Conservation (phyloP, 2,113 vertebrate species). For the Lycaon pictus region DNA sequence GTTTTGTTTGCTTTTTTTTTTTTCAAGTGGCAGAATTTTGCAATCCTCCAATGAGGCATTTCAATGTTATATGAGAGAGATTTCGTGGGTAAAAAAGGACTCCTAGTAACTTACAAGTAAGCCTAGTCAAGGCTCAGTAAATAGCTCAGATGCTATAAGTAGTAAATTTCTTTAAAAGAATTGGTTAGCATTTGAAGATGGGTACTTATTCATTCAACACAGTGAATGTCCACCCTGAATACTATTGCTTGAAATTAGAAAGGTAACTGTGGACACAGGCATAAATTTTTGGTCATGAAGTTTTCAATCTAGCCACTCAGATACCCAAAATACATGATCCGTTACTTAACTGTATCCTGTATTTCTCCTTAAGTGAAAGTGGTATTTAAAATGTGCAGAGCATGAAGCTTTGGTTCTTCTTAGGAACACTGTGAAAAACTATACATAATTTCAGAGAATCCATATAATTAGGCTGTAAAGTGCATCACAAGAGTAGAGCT, state of each 20-base stretch:
- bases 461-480: neutral
- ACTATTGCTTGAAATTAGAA: neutral
- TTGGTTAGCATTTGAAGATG: neutral
- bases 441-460: neutral
- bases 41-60: neutral
- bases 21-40: neutral
- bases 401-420: neutral
- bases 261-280: neutral
- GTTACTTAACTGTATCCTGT: neutral
- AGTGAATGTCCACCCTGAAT: neutral
- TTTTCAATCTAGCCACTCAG: constrained; percentile 14
- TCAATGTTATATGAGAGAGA: neutral
- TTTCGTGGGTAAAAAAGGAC: neutral
- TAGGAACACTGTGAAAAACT: neutral
- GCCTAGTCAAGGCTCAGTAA: neutral
- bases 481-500: neutral
- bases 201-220: neutral
- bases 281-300: neutral
- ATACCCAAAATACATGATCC: neutral
- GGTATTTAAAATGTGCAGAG: neutral
- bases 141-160: neutral
- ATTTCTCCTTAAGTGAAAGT: neutral
- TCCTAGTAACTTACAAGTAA: neutral
- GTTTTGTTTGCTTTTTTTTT: neutral
- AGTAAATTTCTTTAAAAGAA: neutral